Conservation (phyloP, 2,113 vertebrate genomes). For the Macquaria australasica region DNA sequence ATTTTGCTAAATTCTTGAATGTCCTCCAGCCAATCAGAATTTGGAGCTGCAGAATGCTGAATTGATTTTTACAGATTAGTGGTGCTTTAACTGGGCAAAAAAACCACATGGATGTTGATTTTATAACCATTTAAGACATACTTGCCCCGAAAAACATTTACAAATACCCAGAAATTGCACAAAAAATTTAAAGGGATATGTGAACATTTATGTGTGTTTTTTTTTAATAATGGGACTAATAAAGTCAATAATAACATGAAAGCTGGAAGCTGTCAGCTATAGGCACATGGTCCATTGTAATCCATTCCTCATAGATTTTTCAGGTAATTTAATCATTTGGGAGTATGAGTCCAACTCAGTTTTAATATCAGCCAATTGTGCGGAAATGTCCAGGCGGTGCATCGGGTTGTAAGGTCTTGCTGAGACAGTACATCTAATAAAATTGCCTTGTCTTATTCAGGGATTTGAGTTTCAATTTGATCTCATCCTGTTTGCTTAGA, state of each 20-base stretch:
- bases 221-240: constrained; percentile 13
- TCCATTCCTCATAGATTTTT: constrained; percentile 39
- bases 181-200: neutral
- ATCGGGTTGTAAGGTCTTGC: constrained; percentile 22
- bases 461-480: constrained; percentile 55
- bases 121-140: neutral
- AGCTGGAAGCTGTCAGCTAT: constrained; percentile 11
- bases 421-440: constrained; percentile 41
- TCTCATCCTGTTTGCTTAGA: constrained; percentile 39
- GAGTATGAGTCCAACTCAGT: constrained; percentile 23
- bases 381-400: constrained; percentile 34
- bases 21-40: neutral
- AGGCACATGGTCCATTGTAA: constrained; percentile 25
- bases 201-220: neutral
- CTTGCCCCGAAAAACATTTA: neutral
- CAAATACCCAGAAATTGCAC: neutral
- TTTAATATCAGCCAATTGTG: constrained; percentile 47
- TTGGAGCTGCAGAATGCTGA: constrained; percentile 3
- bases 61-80: neutral
- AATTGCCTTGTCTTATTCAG: constrained; percentile 52
- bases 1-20: constrained; percentile 1
- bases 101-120: neutral
- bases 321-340: constrained; percentile 67
- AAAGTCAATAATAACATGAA: constrained; percentile 35
- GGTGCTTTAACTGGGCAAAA: constrained; percentile 4